These are phyloP conservation scores for Mesoclemmys tuberculata DNA, from an alignment of 2,113 vertebrate genomes.

Conservation along the genomic window DNA sequence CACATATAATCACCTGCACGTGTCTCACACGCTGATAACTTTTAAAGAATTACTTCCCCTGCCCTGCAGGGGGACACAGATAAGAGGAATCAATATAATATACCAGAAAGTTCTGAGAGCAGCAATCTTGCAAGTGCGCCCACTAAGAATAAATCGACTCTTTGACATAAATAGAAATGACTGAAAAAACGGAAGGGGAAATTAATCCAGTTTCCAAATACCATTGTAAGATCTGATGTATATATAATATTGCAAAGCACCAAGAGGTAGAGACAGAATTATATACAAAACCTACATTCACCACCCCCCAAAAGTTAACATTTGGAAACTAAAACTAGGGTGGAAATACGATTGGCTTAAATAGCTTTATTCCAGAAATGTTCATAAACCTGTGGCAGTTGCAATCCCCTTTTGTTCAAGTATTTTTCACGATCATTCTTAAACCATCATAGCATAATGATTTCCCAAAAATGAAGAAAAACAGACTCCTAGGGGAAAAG, in stretches of 20 bases:
- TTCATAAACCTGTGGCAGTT: background rate
- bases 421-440: background rate
- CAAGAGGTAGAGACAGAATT: background rate
- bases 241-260: background rate
- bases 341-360: no score
- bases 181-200: background rate
- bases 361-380: background rate
- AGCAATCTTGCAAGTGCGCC: constrained; percentile 53
- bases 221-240: background rate
- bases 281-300: background rate
- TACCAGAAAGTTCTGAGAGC: background rate
- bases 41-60: constrained; percentile 52
- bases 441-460: background rate
- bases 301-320: background rate
- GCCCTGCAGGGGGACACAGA: constrained; percentile 65
- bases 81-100: constrained; percentile 43
- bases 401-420: background rate
- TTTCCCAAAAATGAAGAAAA: background rate
- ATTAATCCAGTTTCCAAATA: background rate
- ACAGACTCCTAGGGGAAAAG: background rate
- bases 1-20: constrained; percentile 14
- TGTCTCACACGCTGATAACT: constrained; percentile 3
- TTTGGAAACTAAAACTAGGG: background rate
- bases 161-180: background rate
- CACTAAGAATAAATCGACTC: background rate